Percentiles rank a stretch among this genome's conserved stretches.
phyloP scores from a whole-genome alignment of 2,797 vertebrate genomes.

The Salmo trutta region DNA sequence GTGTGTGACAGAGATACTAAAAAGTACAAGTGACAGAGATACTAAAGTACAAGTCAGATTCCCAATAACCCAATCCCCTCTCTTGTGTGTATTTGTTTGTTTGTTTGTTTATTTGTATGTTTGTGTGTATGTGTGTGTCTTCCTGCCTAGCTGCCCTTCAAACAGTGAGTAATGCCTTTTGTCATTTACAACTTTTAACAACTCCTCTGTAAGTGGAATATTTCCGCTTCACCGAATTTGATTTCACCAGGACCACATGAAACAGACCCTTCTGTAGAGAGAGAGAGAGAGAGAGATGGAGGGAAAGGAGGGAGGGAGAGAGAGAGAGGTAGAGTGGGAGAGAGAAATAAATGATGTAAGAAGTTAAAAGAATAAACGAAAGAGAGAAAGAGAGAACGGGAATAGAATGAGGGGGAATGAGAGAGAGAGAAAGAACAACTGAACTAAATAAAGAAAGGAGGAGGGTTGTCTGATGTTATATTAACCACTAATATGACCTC shows the following conservation, averaged over 20 bases:
- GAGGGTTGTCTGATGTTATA: not conserved
- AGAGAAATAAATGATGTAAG: not conserved
- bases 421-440: not conserved
- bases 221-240: not conserved
- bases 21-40: too few species aligned
- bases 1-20: too few species aligned
- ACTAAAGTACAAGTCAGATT: too few species aligned
- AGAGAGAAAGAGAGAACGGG: not conserved
- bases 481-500: conserved; percentile 1
- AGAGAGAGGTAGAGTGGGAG: not conserved
- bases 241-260: not conserved
- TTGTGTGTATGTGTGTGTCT: not conserved
- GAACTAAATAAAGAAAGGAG: not conserved
- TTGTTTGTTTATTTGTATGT: not conserved
- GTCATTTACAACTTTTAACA: not conserved
- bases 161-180: not conserved
- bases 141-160: not conserved
- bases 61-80: too few species aligned
- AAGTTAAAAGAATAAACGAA: not conserved
- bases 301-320: not conserved
- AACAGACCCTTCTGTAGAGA: not conserved
- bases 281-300: not conserved
- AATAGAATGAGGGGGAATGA: not conserved
- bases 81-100: not conserved
- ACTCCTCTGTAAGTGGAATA: not conserved